These are phyloP conservation scores for Watsonalla binaria DNA, from an alignment of 2,888 invertebrate genomes.

Conservation along the genomic window DNA sequence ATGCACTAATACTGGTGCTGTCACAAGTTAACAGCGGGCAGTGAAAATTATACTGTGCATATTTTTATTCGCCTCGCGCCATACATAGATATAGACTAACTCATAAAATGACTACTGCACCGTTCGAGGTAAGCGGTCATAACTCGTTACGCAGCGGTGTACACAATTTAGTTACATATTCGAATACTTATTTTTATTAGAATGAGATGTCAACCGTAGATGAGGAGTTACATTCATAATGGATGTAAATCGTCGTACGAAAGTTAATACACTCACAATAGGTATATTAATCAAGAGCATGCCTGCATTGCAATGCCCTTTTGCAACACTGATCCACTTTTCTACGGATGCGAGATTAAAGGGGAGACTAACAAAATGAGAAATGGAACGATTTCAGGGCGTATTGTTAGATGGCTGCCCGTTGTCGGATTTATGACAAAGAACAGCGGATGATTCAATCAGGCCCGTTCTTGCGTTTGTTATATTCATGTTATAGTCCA, in stretches of 20 bases:
- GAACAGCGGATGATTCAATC: conserved; percentile 78
- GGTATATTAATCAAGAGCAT: conserved; percentile 63
- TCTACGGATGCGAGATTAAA: conserved; percentile 77
- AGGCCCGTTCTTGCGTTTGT: conserved; percentile 75
- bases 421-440: conserved; percentile 78
- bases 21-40: too few relatives aligned
- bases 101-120: too few relatives aligned
- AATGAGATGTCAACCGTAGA: too few relatives aligned
- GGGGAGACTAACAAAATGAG: conserved; percentile 78
- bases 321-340: conserved; percentile 76
- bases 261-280: conserved; percentile 52
- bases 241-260: conserved; percentile 9
- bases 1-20: too few relatives aligned
- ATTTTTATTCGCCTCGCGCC: too few relatives aligned
- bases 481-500: conserved; percentile 70
- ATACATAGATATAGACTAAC: too few relatives aligned
- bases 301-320: conserved; percentile 72
- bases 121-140: too few relatives aligned
- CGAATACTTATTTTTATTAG: too few relatives aligned
- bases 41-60: too few relatives aligned
- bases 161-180: conserved; percentile 17
- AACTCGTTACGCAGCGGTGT: too few relatives aligned
- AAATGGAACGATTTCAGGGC: conserved; percentile 77
- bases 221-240: too few relatives aligned
- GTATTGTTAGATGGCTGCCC: conserved; percentile 74